These are phyloP conservation scores for Astur gentilis DNA, from an alignment of 2,113 vertebrate genomes.

Conservation along the genomic window DNA sequence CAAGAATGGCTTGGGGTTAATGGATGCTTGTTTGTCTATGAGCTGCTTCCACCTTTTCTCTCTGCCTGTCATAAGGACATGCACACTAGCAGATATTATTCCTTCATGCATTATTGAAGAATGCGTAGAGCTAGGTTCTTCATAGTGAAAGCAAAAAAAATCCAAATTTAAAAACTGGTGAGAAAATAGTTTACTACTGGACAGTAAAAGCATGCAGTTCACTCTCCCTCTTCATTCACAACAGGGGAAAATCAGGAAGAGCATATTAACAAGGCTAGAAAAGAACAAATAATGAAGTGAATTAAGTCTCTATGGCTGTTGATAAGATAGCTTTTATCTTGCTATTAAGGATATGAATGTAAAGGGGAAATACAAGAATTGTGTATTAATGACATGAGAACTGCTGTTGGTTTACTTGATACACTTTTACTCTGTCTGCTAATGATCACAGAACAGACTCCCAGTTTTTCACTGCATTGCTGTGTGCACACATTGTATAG, in stretches of 20 bases:
- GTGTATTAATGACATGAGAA: not conserved
- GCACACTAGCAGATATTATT: not conserved
- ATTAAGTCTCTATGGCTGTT: not conserved
- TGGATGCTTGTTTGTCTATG: not conserved
- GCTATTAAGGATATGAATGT: not conserved
- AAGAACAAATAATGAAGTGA: not conserved
- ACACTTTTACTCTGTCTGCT: not conserved
- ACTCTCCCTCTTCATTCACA: not conserved
- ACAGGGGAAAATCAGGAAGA: not conserved
- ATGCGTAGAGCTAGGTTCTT: not conserved
- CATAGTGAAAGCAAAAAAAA: not conserved
- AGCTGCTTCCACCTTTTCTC: not conserved
- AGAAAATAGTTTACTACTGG: not conserved
- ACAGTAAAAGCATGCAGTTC: not conserved
- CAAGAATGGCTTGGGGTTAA: not conserved
- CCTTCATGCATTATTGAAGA: not conserved
- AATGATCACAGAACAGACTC: too few relatives aligned
- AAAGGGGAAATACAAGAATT: not conserved
- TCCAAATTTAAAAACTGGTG: not conserved
- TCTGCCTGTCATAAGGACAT: not conserved
- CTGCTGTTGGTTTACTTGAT: not conserved
- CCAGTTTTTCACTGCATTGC: not conserved
- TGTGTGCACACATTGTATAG: fast-evolving
- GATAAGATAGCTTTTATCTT: not conserved
- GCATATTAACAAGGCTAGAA: not conserved